A percentile compares a stretch with the other conserved stretches of the same genome.
phyloP scores from a whole-genome alignment of 2,113 vertebrate genomes.

The Ciconia maguari region DNA sequence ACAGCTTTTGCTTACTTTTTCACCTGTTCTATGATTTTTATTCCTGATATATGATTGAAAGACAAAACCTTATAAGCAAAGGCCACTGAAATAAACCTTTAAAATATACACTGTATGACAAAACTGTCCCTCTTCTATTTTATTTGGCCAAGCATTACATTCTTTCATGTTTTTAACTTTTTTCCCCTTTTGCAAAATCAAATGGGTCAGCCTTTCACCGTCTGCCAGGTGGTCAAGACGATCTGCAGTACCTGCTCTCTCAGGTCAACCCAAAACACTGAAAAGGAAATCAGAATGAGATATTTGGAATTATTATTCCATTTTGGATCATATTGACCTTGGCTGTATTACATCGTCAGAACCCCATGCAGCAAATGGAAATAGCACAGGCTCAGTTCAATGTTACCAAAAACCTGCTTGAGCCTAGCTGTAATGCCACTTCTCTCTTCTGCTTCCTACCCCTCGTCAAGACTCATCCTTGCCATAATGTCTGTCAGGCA shows the following conservation, averaged over 20 bases:
- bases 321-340: constrained; percentile 28
- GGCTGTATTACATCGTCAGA: constrained; percentile 20
- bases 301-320: constrained; percentile 39
- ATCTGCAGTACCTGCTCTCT: not conserved
- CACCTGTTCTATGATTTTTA: not conserved
- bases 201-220: constrained; percentile 25
- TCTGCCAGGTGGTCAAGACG: constrained; percentile 9
- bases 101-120: not conserved
- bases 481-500: not conserved
- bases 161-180: not conserved
- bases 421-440: not conserved
- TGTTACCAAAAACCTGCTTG: not conserved
- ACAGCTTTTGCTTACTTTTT: not conserved
- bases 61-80: not conserved
- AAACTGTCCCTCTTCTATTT: constrained; percentile 10
- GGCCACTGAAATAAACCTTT: not conserved
- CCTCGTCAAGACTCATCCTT: not conserved
- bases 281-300: not conserved
- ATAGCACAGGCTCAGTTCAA: not conserved
- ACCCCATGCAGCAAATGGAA: not conserved
- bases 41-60: not conserved
- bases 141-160: not conserved
- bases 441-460: not conserved
- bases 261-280: constrained; percentile 19
- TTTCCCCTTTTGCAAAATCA: not conserved